Base-by-base conservation (phyloP, 2,797 vertebrate species). In the Balearica regulorum region DNA sequence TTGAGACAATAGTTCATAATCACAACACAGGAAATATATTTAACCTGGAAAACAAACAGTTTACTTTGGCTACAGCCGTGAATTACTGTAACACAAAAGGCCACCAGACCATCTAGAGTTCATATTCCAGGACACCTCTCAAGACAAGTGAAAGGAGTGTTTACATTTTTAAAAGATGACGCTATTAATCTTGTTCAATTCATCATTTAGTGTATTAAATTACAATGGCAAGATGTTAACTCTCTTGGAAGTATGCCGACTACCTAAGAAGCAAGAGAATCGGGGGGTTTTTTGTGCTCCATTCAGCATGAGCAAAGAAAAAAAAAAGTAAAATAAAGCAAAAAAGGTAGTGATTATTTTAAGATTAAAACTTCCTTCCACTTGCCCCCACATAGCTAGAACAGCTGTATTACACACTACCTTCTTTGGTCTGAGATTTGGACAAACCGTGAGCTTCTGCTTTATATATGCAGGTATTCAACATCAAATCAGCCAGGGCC, bases 261-360 rank as follows among this genome's bases (percentile, higher is more conserved):
- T 14, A 15, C 41, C 61, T 26, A 25, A 28, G 7, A 60, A 55
- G 44, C 24, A 41, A 62, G 44, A 68, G 28, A 44, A 19, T 1
- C 13, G 39, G 39, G 12, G 6, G 15, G 44, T 4, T 60, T 39
- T 57, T 85, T 10, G 24, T 33, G 31, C 11, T 76, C 69, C 39
- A 26, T 10, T 49, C 78, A 68, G 44, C 65, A 60, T 22, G 66
- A 60, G 28, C 51, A 44, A 31, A 0, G 4, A 8, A 29, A 20
- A 41, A 31, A 7, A 7, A 14, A 76, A 60, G 15, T 11, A 48
- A 68, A 78, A 82, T 3, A 62, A 54, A 51, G 43, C 31, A n/a
- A 29, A 51, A 37, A 43, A 66, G 2, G 9, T 11, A 76, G 6
- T 0, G 0, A 61, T 19, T 5, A 19, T 43, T 24, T 19, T 5